Percentiles rank a stretch among this genome's conserved stretches.
These are phyloP conservation scores for Catocala sponsa DNA, from an alignment of 2,888 invertebrate genomes.

Conservation along the genomic window DNA sequence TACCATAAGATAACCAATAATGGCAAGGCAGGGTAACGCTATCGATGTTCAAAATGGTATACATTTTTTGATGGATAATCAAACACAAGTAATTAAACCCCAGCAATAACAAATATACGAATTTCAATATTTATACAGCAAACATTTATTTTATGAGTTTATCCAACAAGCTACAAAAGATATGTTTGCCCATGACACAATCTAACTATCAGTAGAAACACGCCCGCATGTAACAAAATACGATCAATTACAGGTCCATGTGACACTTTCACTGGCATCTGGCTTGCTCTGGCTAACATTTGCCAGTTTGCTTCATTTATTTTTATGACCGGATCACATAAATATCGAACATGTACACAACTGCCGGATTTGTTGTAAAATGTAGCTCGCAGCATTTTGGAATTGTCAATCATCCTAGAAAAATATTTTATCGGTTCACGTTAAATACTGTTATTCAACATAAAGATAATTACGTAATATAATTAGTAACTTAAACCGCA, in stretches of 20 bases:
- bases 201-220: slow-evolving; percentile 8
- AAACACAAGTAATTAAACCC: no score
- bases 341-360: neutral
- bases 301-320: slow-evolving; percentile 20
- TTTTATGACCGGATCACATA: slow-evolving; percentile 18
- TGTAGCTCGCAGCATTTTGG: neutral
- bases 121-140: no score
- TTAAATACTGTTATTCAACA: no score
- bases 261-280: slow-evolving; percentile 49
- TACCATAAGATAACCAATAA: no score
- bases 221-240: slow-evolving; percentile 40
- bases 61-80: no score
- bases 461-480: no score
- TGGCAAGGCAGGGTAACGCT: no score
- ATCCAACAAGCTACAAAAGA: neutral
- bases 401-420: neutral
- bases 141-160: no score
- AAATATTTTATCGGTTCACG: neutral
- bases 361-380: slow-evolving; percentile 6
- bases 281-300: slow-evolving; percentile 27
- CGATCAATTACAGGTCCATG: slow-evolving; percentile 42
- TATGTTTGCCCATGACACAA: slow-evolving; percentile 15
- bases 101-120: no score
- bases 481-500: no score
- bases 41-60: no score